Evolutionary conservation across 1,140 invertebrate species (phyloP), one percentile per base, ranked within the genome.

Genomic region (Pseudomyrmex cubaensis): DNA sequence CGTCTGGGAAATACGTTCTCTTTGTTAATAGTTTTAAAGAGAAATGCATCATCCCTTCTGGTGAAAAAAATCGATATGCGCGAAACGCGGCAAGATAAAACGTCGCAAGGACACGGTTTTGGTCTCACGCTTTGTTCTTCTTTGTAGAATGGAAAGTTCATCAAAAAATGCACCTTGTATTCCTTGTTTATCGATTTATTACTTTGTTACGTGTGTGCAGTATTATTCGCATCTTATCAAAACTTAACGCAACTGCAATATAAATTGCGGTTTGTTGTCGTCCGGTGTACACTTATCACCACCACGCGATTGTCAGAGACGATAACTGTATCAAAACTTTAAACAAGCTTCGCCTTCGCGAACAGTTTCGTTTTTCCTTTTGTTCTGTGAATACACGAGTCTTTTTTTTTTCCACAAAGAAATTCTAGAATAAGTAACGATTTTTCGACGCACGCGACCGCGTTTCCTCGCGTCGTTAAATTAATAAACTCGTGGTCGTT

Each of bases 251-350:
- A 13, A 52, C 69, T 15, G 7, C 1, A 83, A 73, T 87, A 48
- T 85, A 74, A 74, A 84, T 52, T 72, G 85, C 17, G 85, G 85
- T 85, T 15, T 12, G 8, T 15, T 44, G 20, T 63, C 12, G 50
- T 63, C 86, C 86, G 85, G 69, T n/a, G 17, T 22, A 25, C 10
- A 50, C 35, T 22, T 75, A 64, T 13, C 35, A 2, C 5, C 22
- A 8, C 50, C 44, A 3, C n/a, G 5, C n/a, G n/a, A 15, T 20
- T 66, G 9, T 22, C 52, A 56, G 13, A 25, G 17, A 25, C 5
- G 73, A 87, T 87, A 84, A 57, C n/a, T 50, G 13, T 87, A 86
- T 77, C 70, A 12, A 48, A 46, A 75, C 12, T 5, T 9, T 12
- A 52, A 12, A 0, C 57, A 67, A 13, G 46, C 48, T 25, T 0